Percentiles rank a stretch among this genome's conserved stretches.
phyloP scores from a whole-genome alignment of 2,797 vertebrate species.

The Chrosomus eos region DNA sequence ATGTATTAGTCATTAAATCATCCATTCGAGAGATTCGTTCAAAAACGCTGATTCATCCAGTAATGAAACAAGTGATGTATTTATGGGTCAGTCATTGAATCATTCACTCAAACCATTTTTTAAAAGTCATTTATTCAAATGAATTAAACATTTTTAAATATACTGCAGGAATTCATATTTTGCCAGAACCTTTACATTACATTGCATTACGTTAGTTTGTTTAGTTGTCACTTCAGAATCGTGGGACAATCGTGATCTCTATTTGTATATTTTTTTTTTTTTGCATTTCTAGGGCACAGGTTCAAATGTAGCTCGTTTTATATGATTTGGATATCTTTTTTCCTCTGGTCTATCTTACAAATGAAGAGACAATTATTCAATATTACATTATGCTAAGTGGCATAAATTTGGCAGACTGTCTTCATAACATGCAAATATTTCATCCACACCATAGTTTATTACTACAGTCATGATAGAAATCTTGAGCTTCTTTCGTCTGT shows the following conservation, averaged over 20 bases:
- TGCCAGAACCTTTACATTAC: neutral
- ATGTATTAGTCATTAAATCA: neutral
- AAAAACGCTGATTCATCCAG: neutral
- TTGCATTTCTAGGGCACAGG: neutral
- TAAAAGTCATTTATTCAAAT: neutral
- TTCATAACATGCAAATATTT: constrained; percentile 17
- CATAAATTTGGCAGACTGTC: neutral
- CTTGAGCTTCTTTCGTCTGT: constrained; percentile 1
- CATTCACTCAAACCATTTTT: neutral
- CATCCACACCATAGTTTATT: constrained; percentile 16
- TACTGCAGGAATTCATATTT: neutral
- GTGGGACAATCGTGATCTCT: neutral
- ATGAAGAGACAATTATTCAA: neutral
- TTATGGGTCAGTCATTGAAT: neutral
- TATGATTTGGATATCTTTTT: neutral
- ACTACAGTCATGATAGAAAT: constrained; percentile 23
- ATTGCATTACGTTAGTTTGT: neutral
- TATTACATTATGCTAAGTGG: constrained; percentile 14
- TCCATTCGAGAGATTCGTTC: neutral
- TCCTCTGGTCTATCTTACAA: neutral
- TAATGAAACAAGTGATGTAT: too few relatives aligned
- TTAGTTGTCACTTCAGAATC: neutral
- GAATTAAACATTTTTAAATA: neutral
- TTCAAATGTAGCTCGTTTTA: neutral
- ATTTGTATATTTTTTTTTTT: too few relatives aligned